phyloP scores from a whole-genome alignment of 64 coral and sea anemone genomes.

The Stylophora pistillata region DNA sequence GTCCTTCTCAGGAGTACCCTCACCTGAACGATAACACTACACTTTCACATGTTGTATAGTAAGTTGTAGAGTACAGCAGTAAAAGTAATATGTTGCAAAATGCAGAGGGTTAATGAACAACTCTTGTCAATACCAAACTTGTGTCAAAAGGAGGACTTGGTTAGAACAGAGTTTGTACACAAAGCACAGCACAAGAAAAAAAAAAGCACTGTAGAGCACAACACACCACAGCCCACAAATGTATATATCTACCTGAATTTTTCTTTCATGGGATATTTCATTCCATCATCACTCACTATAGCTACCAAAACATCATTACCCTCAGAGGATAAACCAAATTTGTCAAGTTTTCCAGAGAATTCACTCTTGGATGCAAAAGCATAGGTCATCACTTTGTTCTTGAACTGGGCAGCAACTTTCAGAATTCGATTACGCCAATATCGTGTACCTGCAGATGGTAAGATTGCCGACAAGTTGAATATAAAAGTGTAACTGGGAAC shows the following conservation, averaged over 20 bases:
- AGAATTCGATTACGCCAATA: conserved; percentile 97
- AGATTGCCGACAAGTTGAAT: not conserved
- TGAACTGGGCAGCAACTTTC: conserved; percentile 75
- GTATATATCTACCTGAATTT: conserved; percentile 68
- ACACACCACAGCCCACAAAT: not conserved
- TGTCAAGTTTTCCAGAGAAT: not conserved
- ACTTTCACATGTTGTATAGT: too few species aligned
- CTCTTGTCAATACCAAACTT: too few species aligned
- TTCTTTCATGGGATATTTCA: conserved; percentile 88
- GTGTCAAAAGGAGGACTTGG: too few species aligned
- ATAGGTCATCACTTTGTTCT: conserved; percentile 79
- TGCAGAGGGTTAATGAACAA: too few species aligned
- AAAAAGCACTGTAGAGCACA: not conserved
- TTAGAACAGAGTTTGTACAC: too few species aligned
- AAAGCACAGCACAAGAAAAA: not conserved
- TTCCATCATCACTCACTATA: conserved; percentile 87
- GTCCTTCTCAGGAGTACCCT: too few species aligned
- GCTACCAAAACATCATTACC: conserved; percentile 22
- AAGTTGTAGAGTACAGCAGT: too few species aligned
- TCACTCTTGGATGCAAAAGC: conserved; percentile 70
- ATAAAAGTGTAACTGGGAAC: too few species aligned
- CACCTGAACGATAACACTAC: too few species aligned
- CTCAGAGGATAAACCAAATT: conserved; percentile 49
- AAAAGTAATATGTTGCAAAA: too few species aligned
- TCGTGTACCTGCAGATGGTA: conserved; percentile 66